Percentiles rank a stretch among this genome's conserved stretches.
phyloP scores from a whole-genome alignment of 2,888 invertebrate genomes.

The Plutella xylostella region DNA sequence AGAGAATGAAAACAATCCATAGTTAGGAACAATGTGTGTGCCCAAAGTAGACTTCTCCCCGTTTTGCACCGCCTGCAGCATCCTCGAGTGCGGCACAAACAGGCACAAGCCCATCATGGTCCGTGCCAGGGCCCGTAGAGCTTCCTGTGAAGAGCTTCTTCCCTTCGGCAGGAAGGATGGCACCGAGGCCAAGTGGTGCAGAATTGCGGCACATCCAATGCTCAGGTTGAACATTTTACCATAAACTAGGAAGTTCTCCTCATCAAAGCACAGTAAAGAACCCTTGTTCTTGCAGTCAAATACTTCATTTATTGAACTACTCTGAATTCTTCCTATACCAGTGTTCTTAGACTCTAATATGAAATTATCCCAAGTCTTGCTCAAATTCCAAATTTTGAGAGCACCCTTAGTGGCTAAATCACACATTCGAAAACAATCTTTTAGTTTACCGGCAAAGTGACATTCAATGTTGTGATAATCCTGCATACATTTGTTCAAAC shows the following conservation, averaged over 20 bases:
- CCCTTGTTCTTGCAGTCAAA: neutral
- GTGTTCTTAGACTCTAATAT: neutral
- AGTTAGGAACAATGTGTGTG: neutral
- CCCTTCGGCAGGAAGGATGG: neutral
- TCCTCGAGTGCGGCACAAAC: neutral
- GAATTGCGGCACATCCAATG: neutral
- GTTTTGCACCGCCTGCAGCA: neutral
- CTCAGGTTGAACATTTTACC: constrained; percentile 1
- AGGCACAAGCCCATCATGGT: neutral
- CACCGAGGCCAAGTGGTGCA: neutral
- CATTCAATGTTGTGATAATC: constrained; percentile 18
- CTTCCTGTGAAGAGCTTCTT: neutral
- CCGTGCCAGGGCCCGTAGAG: constrained; percentile 3
- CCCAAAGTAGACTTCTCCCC: neutral
- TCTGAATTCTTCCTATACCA: neutral
- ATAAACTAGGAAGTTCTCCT: neutral
- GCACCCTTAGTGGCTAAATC: constrained; percentile 4
- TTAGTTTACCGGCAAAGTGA: constrained; percentile 13
- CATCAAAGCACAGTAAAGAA: neutral
- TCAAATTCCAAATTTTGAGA: neutral
- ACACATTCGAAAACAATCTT: too few species aligned
- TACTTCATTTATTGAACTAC: neutral
- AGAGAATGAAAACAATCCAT: constrained; percentile 12
- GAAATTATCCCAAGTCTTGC: constrained; percentile 3
- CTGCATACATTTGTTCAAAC: constrained; percentile 12